These are phyloP conservation scores for Tetraodon nigroviridis DNA, from an alignment of 2,113 vertebrate species.

Conservation along the genomic window DNA sequence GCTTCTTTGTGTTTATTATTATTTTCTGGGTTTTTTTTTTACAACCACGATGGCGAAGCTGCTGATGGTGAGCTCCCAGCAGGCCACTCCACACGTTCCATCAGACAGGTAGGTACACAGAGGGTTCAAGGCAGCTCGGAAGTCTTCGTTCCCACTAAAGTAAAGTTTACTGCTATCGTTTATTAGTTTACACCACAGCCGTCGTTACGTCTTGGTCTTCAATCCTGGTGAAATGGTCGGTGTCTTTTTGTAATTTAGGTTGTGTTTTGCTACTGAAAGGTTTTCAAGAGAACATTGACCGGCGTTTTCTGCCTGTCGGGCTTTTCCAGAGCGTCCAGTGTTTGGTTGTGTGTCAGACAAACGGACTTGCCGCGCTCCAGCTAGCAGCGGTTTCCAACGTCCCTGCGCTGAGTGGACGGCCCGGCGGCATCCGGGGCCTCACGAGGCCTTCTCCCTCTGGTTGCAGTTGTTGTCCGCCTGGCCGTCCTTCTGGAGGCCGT, in stretches of 20 bases:
- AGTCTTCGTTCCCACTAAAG: conserved; percentile 50
- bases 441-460: conserved; percentile 82
- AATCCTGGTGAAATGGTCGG: conserved; percentile 46
- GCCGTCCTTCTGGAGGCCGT: conserved; percentile 44
- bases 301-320: conserved; percentile 49
- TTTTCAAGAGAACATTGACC: conserved; percentile 45
- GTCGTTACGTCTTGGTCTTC: conserved; percentile 42
- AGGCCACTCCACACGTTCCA: conserved; percentile 16
- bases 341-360: conserved; percentile 62
- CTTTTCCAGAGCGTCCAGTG: conserved; percentile 46
- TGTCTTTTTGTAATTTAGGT: conserved; percentile 44
- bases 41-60: conserved; percentile 15
- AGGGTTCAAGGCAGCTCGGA: conserved; percentile 96
- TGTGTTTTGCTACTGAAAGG: conserved; percentile 49
- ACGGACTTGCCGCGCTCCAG: conserved; percentile 44
- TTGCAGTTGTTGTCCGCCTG: conserved; percentile 81
- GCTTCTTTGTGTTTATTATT: conserved; percentile 1
- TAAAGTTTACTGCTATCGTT: conserved; percentile 39
- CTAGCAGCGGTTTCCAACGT: conserved; percentile 42
- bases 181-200: conserved; percentile 44
- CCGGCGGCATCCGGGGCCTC: conserved; percentile 45
- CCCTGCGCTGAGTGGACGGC: conserved; percentile 29
- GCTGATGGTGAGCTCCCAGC: conserved; percentile 32
- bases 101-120: conserved; percentile 78
- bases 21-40: neutral